phyloP scores from a whole-genome alignment of 2,888 invertebrate species.

The Nezara viridula region DNA sequence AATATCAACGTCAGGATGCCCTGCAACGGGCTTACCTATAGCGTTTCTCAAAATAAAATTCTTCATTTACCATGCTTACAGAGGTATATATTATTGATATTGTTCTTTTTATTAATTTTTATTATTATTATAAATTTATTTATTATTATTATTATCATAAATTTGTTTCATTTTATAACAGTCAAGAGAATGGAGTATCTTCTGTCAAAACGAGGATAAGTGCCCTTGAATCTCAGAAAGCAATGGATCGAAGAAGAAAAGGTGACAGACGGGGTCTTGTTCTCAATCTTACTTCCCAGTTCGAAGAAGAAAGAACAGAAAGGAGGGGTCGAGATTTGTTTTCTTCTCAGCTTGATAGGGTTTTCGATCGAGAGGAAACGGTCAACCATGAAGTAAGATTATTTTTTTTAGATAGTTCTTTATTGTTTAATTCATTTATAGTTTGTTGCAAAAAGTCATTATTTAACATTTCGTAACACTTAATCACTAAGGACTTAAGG shows the following conservation, averaged over 20 bases:
- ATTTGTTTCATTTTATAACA: slow-evolving; percentile 51
- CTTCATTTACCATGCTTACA: slow-evolving; percentile 77
- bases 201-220: slow-evolving; percentile 77
- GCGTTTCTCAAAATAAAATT: slow-evolving; percentile 92
- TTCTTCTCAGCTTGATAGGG: slow-evolving; percentile 79
- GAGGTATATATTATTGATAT: slow-evolving; percentile 63
- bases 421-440: background rate
- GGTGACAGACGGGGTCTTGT: slow-evolving; percentile 70
- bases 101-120: background rate
- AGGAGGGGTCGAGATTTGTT: slow-evolving; percentile 72
- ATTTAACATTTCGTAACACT: too few relatives aligned
- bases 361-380: slow-evolving; percentile 77
- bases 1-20: slow-evolving; percentile 76
- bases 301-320: slow-evolving; percentile 69
- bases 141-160: background rate
- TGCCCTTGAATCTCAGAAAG: slow-evolving; percentile 75
- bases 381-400: slow-evolving; percentile 45
- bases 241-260: slow-evolving; percentile 63
- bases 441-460: too few relatives aligned
- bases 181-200: slow-evolving; percentile 70
- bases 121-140: background rate
- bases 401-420: background rate
- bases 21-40: slow-evolving; percentile 88
- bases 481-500: too few relatives aligned
- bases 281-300: slow-evolving; percentile 73